Evolutionary conservation across 2,797 vertebrate species (phyloP).

Genomic region (Paguma larvata): DNA sequence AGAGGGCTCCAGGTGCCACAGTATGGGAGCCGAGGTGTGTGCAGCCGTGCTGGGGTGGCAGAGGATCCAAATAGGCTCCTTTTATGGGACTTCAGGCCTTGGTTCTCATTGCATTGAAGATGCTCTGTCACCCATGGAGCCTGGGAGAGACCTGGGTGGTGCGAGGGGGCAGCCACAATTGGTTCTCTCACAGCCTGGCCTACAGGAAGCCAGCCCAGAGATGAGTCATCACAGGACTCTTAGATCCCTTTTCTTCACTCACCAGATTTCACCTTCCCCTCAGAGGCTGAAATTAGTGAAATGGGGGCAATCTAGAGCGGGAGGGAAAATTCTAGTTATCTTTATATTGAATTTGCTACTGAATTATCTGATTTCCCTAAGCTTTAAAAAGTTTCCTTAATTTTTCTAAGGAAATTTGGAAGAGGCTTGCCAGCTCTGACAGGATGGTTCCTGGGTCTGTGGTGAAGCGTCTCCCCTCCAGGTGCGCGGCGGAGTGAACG

Average conservation of each 20-base stretch:
- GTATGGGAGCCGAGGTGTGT: no score
- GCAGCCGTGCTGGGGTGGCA: background rate
- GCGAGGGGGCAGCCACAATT: background rate
- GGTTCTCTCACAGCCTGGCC: no score
- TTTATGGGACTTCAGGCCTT: background rate
- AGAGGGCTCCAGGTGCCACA: background rate
- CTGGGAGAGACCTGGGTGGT: background rate
- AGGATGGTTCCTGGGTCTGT: background rate
- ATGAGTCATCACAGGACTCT: background rate
- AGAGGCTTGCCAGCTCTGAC: background rate
- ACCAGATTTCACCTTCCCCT: background rate
- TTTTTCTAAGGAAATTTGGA: background rate
- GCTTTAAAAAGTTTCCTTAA: background rate
- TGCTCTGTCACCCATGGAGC: rapidly evolving
- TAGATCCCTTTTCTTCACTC: background rate
- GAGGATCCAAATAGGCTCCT: background rate
- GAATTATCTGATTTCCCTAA: background rate
- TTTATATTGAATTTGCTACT: background rate
- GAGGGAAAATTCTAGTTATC: background rate
- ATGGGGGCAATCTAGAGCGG: background rate
- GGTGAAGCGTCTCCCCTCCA: background rate
- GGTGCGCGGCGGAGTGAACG: background rate
- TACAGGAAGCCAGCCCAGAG: background rate
- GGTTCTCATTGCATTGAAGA: background rate
- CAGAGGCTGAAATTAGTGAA: background rate